Evolutionary conservation across 2,888 invertebrate species (phyloP).

Genomic region (Heliconius cydno): DNA sequence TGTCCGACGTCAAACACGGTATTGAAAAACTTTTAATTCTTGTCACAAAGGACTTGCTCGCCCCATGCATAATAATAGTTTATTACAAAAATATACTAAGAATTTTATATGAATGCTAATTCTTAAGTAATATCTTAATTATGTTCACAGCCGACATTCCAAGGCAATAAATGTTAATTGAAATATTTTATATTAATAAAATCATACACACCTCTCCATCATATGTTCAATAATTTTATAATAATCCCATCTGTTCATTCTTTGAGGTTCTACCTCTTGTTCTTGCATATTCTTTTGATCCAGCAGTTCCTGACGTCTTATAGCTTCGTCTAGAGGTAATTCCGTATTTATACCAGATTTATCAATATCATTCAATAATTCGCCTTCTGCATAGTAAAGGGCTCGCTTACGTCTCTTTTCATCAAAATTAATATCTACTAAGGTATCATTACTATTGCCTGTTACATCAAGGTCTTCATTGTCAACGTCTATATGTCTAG

Average conservation of each 20-base stretch:
- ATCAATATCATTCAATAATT: conserved; percentile 55
- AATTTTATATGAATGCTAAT: background rate
- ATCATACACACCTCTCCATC: conserved; percentile 77
- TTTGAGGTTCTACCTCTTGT: conserved; percentile 63
- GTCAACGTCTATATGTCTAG: conserved; percentile 52
- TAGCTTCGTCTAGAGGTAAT: conserved; percentile 74
- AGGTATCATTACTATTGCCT: conserved; percentile 62
- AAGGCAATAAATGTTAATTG: too few relatives aligned
- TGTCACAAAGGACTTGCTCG: conserved; percentile 33
- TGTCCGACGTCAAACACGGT: conserved; percentile 41
- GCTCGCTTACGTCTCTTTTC: conserved; percentile 65
- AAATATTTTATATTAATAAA: background rate
- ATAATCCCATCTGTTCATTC: conserved; percentile 85
- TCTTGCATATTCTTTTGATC: conserved; percentile 63
- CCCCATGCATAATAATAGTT: conserved; percentile 27
- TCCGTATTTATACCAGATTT: conserved; percentile 55
- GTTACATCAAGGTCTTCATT: conserved; percentile 47
- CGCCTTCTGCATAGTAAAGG: conserved; percentile 70
- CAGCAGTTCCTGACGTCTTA: conserved; percentile 77
- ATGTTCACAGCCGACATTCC: too few relatives aligned
- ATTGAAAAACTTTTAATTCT: conserved; percentile 45
- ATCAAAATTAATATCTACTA: conserved; percentile 74
- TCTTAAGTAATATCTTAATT: background rate
- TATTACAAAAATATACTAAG: conserved; percentile 14
- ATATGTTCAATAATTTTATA: conserved; percentile 86